Base-by-base conservation (phyloP, 2,797 vertebrate genomes). In the Scolopax bukidnonensis region DNA sequence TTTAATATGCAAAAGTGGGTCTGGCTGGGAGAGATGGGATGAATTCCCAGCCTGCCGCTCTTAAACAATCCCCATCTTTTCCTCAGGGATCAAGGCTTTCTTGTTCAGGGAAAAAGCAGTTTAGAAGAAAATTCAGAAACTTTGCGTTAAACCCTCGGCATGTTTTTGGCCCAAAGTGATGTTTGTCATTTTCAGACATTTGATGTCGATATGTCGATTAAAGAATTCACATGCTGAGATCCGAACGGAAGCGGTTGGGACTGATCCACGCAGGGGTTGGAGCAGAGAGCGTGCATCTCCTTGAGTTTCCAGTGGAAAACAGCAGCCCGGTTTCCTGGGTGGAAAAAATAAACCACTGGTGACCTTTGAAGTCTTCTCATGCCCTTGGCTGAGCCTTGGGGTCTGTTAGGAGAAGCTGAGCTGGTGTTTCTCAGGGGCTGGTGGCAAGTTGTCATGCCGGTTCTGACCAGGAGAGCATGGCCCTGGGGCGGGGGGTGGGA, bases 151-250 rank as follows among this genome's bases (percentile, higher is more conserved):
- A 87, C 84, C 28, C 41, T 60, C 43, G 10, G 36, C 0, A 0
- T 59, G 28, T 15, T 70, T 90, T 86, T 75, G 64, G 73, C 48
- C 48, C 25, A 24, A 32, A 87, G 57, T 6, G 64, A 8, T 33
- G 17, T 0, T 53, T 91, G 50, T 67, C 45, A 28, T 70, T 61
- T 50, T 45, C 19, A 73, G 71, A 47, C 45, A 40, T 73, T 67
- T 73, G 38, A 47, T 0, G 0, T 57, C 17, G 17, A 74, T 83
- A 47, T 0, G 0, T 57, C 17, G 17, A 74, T 83, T 47, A 63
- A 71, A 79, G 84, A 85, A 36, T 51, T 79, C 79, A 59, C 47
- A 30, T 4, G 1, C 43, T 15, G 69, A 51, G 33, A 59, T 59
- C 24, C 38, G 59, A 59, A 47, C 0, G 0, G 61, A 60, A 81